Percentiles rank a stretch among this genome's conserved stretches.
Evolutionary conservation across 2,888 invertebrate genomes (phyloP).

Genomic region (Drosophila mercatorum): DNA sequence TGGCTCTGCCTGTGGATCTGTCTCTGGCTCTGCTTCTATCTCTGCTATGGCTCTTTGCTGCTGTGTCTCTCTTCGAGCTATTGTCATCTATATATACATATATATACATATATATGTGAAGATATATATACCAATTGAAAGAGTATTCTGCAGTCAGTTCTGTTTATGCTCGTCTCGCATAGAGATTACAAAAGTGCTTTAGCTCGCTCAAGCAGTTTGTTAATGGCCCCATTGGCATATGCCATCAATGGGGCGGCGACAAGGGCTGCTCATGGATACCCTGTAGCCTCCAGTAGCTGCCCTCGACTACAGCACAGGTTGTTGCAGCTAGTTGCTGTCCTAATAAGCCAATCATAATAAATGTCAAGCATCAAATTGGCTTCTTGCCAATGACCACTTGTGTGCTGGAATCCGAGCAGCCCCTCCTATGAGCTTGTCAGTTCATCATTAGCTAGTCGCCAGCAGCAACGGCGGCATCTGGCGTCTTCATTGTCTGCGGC

Average conservation of each 20-base stretch:
- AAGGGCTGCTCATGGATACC: constrained; percentile 1
- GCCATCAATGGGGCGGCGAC: constrained; percentile 23
- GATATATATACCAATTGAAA: too few relatives aligned
- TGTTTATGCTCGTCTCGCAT: not conserved
- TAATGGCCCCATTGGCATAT: constrained; percentile 49
- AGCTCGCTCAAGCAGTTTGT: constrained; percentile 27
- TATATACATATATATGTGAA: too few relatives aligned
- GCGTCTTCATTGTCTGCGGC: constrained; percentile 45
- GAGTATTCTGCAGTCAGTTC: not conserved
- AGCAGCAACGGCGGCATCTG: constrained; percentile 16
- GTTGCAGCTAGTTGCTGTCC: constrained; percentile 41
- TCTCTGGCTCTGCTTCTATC: too few relatives aligned
- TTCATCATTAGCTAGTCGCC: constrained; percentile 53
- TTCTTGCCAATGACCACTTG: constrained; percentile 68
- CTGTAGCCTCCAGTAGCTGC: not conserved
- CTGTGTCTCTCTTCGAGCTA: too few relatives aligned
- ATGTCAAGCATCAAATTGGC: constrained; percentile 76
- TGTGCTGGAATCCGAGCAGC: constrained; percentile 7
- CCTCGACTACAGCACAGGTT: constrained; percentile 12
- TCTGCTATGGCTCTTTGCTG: too few relatives aligned
- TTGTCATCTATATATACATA: too few relatives aligned
- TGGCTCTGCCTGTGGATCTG: too few relatives aligned
- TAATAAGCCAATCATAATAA: constrained; percentile 80
- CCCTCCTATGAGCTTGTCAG: constrained; percentile 41
- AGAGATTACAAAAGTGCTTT: constrained; percentile 13